These are phyloP conservation scores for Echinarachnius parma DNA, from an alignment of 53 echinoderm and acorn worm species.

Conservation along the genomic window DNA sequence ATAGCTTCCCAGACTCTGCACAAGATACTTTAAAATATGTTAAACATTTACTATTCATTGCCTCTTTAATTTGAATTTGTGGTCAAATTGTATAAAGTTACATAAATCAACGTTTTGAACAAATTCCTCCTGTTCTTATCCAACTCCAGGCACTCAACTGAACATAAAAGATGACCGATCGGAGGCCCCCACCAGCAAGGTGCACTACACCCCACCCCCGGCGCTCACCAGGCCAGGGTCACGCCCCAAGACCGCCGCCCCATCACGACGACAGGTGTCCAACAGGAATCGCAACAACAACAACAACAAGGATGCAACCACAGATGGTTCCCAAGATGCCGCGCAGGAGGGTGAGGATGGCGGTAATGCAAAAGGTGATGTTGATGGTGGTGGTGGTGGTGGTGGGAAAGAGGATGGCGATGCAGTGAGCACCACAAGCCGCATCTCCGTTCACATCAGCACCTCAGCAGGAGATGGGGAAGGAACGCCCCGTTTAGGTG, in stretches of 20 bases:
- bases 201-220: conserved; percentile 43
- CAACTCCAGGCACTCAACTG: conserved; percentile 58
- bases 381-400: not conserved
- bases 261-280: conserved; percentile 7
- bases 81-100: no score
- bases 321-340: no score
- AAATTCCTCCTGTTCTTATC: no score
- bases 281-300: conserved; percentile 31
- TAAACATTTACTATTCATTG: no score
- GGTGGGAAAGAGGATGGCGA: not conserved
- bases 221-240: not conserved
- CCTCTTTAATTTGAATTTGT: no score
- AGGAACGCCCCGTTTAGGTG: not conserved
- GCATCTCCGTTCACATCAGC: conserved; percentile 63
- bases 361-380: no score
- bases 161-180: conserved; percentile 37
- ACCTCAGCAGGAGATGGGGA: conserved; percentile 17
- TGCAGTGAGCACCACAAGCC: conserved; percentile 27
- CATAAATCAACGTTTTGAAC: no score
- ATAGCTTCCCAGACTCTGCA: no score
- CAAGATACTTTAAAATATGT: no score
- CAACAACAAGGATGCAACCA: conserved; percentile 6
- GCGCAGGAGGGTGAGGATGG: no score
- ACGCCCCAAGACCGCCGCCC: conserved; percentile 14
- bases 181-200: conserved; percentile 37